Evolutionary conservation across 2,113 vertebrate genomes (phyloP), one percentile per base, ranked within the genome.

Genomic region (Grantiella picta): DNA sequence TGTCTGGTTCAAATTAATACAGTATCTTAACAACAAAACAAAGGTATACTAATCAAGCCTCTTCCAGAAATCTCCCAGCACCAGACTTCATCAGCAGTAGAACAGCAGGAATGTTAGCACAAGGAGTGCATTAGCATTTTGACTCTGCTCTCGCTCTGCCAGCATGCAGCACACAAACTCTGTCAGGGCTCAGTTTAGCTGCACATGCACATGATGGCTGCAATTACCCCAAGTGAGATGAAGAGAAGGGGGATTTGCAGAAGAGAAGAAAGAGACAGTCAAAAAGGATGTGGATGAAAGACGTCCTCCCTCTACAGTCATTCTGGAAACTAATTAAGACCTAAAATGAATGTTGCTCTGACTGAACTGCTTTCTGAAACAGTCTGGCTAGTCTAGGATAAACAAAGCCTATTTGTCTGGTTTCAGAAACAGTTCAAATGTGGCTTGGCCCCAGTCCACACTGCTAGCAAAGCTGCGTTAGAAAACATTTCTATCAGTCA

Each of bases 401-500:
- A 96, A 94, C 93, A 96, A 94, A 57, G 77, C 40, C 57, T 75
- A 56, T 95, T 89, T 92, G 91, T 93, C 86, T 94, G 80, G 59
- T 84, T 92, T 84, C 89, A 95, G 91, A 82, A 92, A 72, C 25
- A 92, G 91, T 61, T 92, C 91, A 91, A 75, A 92, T 63, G 64
- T 77, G 72, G 72, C 86, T 95, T 93, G 92, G 94, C 76, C 60
- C 38, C 56, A 54, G 5, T 90, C 92, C 95, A 90, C 59, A 54
- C 31, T 77, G 68, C 82, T 61, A 11, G 76, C 69, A 89, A 86
- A 82, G 65, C 35, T 33, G 47, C 12, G 2, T 25, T 91, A 87
- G 65, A 85, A 95, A 91, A 92, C 22, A 76, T 49, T 71, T 86
- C n/a, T 75, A 86, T 53, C 83, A 45, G 56, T 92, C 65, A 20